Evolutionary conservation across 2,888 invertebrate species (phyloP), one percentile per base, ranked within the genome.

Genomic region (Tolmerus cingulatus): DNA sequence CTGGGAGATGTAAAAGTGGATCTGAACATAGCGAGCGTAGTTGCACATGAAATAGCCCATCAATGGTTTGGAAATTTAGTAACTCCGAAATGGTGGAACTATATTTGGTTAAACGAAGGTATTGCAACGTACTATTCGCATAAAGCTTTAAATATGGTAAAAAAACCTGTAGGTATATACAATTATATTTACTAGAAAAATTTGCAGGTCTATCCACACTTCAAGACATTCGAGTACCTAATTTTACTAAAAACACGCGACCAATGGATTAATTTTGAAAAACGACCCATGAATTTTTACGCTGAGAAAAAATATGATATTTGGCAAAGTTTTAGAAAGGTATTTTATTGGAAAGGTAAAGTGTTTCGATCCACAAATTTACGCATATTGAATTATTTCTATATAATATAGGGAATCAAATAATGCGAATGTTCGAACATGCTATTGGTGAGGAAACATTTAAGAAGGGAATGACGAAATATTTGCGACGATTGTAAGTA

Each of bases 41-140:
- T 94, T 74, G 93, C 93, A 79, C 95, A 95, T 89, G 95, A 95
- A 90, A 94, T 95, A 87, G 93, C 93, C 0, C 97, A 97, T 91
- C 95, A 95, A 93, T 97, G 97, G 97, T 96, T 97, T 90, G 97
- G 97, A 0, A 95, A 96, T 90, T 93, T 95, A 89, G 95, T 97
- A 0, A 95, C 95, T 0, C 95, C 95, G 0, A 91, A 93, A 34
- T 96, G 96, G 93, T 96, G 94, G 94, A 92, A 89, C 89, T 93
- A 74, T 94, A 95, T 91, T 94, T 96, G 89, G 94, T 91, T 96
- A 86, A 94, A 94, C 9, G 96, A 96, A 91, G 93, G 92, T 0
- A 96, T 96, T 89, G 96, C 96, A 0, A 9, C 74, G 5, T 74
- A 19, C n/a, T 74, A 74, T 74, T 27, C 30, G 14, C 2, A 5